A percentile compares a stretch with the other conserved stretches of the same genome.
These are phyloP conservation scores for Meteorus colon DNA, from an alignment of 2,888 invertebrate species.

Conservation along the genomic window DNA sequence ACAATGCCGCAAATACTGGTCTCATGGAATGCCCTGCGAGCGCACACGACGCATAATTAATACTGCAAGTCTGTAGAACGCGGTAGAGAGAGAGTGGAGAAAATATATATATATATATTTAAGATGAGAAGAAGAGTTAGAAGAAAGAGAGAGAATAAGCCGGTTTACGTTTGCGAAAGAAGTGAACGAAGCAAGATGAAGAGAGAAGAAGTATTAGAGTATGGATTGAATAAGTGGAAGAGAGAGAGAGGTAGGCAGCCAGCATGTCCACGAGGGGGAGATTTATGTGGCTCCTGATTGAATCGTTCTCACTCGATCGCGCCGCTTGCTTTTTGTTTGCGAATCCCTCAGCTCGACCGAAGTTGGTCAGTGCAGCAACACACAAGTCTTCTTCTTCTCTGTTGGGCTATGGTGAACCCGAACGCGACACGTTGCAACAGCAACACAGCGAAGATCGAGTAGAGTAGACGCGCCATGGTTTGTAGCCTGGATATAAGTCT, in stretches of 20 bases:
- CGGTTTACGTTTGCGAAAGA: constrained; percentile 26
- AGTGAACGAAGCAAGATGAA: constrained; percentile 27
- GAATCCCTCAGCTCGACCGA: constrained; percentile 55
- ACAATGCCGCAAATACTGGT: constrained; percentile 72
- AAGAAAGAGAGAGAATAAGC: constrained; percentile 31
- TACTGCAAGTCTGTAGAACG: constrained; percentile 56
- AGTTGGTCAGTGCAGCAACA: constrained; percentile 33
- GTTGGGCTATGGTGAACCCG: constrained; percentile 8
- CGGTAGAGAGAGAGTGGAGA: constrained; percentile 31
- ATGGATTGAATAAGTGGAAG: constrained; percentile 37
- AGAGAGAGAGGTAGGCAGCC: constrained; percentile 39
- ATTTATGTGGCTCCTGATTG: constrained; percentile 74
- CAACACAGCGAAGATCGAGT: constrained; percentile 26
- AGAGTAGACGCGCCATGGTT: constrained; percentile 10
- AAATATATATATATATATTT: constrained; percentile 16
- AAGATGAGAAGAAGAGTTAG: constrained; percentile 38
- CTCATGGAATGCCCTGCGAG: constrained; percentile 70
- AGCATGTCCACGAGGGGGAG: constrained; percentile 71
- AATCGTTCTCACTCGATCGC: constrained; percentile 74
- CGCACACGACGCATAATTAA: constrained; percentile 72
- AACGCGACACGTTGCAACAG: constrained; percentile 37
- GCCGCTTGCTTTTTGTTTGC: constrained; percentile 70
- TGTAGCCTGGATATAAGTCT: constrained; percentile 12
- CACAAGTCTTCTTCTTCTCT: constrained; percentile 17
- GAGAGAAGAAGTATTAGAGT: constrained; percentile 38